Base-by-base conservation (phyloP, 2,113 vertebrate genomes). In the Zosterops pallidus region DNA sequence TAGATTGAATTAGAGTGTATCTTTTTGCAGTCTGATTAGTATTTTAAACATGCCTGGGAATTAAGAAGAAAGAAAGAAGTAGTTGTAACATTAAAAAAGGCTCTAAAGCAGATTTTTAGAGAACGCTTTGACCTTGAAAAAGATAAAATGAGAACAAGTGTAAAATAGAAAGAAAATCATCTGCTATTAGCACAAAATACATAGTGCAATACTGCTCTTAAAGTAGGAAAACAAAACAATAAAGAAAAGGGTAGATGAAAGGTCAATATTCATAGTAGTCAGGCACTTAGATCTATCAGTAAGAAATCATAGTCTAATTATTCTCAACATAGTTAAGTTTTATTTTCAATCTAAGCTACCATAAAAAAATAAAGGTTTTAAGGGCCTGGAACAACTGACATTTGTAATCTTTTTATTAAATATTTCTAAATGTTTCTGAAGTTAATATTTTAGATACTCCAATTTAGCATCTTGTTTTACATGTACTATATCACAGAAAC, bases 61-160 rank as follows among this genome's bases (percentile, higher is more conserved):
- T 97, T 97, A 94, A 93, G 80, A 97, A 92, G 74, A 41, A 95
- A 93, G 67, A 95, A 94, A 96, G 59, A 88, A 85, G 88, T 93
- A 77, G 91, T 80, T 87, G 41, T 64, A 91, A 79, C 24, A 31
- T 64, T 69, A 18, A 64, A 76, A 94, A 77, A 41, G 41, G 41
- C 67, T 96, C 37, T 28, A 90, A 72, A 95, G 53, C 80, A 90
- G 65, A 68, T 95, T 94, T 50, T 87, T 83, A 59, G 33, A 85
- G 35, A 95, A 86, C 3, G 6, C 70, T 95, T 95, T 97, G 96
- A 98, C 97, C 97, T 98, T 98, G 97, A 97, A 94, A 96, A 96
- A 93, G 63, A 96, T 94, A 90, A 95, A 96, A 85, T 1, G 9
- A 85, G 60, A 96, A 85, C 53, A 93, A 91, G 25, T 59, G 39